Base-by-base conservation (phyloP, 1,140 invertebrate genomes). In the Drosophila nebulosa region DNA sequence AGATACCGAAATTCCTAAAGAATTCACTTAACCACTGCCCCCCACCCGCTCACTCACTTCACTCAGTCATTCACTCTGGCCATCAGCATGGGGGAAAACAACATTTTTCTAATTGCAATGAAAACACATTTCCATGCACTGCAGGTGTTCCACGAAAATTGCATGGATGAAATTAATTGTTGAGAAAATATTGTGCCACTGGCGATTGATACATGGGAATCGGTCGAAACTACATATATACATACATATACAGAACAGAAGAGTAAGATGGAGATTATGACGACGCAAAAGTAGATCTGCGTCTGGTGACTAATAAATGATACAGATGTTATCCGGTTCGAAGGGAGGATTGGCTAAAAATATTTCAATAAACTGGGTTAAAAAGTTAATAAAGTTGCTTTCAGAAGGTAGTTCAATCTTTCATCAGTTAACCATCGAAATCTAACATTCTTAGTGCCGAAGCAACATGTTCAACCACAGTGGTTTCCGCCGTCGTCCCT, bases 81-180 rank as follows among this genome's bases (percentile, higher is more conserved):
- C 36, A 27, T 9, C 30, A 12, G 30, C 30, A 3, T n/a, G 55
- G 22, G 36, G 30, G 58, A 64, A 84, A 83, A 69, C 66, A 78
- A 73, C 76, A 76, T 70, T 76, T 74, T 73, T 78, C 74, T 86
- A 88, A 86, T 88, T 88, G 83, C 83, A 88, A 86, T 70, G 75
- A 86, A 88, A 88, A 86, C 83, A 88, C 61, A 88, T 83, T 86
- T 72, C 24, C 30, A 46, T 61, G 66, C 83, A 72, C 83, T 61
- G 74, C 83, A 88, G 83, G 83, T 86, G 73, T 57, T 69, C 68
- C 66, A 65, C 64, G 57, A 63, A 65, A 71, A 74, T 69, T 71
- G 78, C 79, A 74, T 81, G 64, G 81, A 78, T 78, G 78, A 68
- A 81, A 69, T 78, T 78, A 88, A 86, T 86, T 74, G 83, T 78